phyloP scores from a whole-genome alignment of 2,797 vertebrate species.

The Odontamblyopus rebecca region DNA sequence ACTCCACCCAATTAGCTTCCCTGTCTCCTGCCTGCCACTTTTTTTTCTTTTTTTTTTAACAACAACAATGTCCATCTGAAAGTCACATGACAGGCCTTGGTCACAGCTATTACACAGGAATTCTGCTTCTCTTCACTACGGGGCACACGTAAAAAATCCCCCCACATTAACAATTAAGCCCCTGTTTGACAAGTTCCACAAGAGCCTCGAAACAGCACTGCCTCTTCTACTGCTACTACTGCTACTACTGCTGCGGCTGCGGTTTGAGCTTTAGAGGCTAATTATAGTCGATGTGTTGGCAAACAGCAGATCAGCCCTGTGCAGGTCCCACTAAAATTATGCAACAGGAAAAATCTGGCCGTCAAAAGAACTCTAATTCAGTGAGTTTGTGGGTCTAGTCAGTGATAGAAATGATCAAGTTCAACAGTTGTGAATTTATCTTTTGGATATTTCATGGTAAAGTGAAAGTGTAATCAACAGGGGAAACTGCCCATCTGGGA shows the following conservation, averaged over 20 bases:
- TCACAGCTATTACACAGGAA: conserved; percentile 52
- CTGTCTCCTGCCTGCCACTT: conserved; percentile 56
- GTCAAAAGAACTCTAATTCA: background rate
- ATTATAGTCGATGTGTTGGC: conserved; percentile 59
- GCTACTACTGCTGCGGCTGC: conserved; percentile 19
- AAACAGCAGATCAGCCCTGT: conserved; percentile 52
- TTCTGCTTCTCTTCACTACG: conserved; percentile 34
- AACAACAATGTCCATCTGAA: conserved; percentile 61
- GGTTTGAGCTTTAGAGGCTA: conserved; percentile 37
- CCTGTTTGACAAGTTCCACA: conserved; percentile 46
- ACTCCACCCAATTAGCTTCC: conserved; percentile 67
- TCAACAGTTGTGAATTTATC: too few relatives aligned
- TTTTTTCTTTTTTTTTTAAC: conserved; percentile 25
- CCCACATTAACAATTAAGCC: conserved; percentile 56
- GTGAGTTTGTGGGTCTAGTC: too few relatives aligned
- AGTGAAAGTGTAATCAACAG: too few relatives aligned
- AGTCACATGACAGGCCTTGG: conserved; percentile 60
- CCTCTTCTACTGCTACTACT: conserved; percentile 25
- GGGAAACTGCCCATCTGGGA: too few relatives aligned
- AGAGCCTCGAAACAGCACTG: conserved; percentile 45
- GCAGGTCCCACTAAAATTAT: conserved; percentile 51
- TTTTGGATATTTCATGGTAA: too few relatives aligned
- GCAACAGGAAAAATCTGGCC: conserved; percentile 35
- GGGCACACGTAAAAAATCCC: conserved; percentile 43
- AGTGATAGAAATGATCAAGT: too few relatives aligned